Evolutionary conservation across 2,113 vertebrate genomes (phyloP).

Genomic region (Oenanthe oenanthe): DNA sequence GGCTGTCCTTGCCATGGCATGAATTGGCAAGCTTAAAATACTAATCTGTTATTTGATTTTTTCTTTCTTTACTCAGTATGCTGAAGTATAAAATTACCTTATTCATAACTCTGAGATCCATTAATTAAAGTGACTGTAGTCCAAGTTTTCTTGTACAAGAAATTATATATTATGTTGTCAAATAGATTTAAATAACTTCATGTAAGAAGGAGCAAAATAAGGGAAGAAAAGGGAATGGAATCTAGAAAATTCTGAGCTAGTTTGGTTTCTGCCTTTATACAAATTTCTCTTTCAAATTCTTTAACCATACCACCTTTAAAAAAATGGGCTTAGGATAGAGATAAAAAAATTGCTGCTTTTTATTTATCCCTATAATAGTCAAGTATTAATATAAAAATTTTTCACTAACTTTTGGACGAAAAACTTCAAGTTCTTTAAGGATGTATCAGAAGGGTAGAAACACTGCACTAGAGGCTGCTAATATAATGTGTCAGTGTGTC

Average conservation of each 20-base stretch:
- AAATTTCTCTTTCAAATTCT: background rate
- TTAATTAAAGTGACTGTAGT: background rate
- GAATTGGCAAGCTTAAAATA: background rate
- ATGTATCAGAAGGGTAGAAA: background rate
- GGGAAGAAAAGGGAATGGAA: background rate
- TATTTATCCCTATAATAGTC: background rate
- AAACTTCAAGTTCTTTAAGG: background rate
- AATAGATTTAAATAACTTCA: background rate
- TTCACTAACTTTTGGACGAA: background rate
- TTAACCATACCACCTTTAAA: background rate
- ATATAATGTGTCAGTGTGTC: background rate
- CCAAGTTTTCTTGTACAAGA: background rate
- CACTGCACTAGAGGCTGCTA: background rate
- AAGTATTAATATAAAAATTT: background rate
- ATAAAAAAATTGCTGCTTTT: fast-evolving
- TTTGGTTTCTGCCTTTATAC: background rate
- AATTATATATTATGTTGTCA: background rate
- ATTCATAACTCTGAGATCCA: background rate
- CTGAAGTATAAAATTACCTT: background rate
- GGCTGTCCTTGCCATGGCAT: background rate
- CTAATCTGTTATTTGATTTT: fast-evolving
- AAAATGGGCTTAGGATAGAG: background rate
- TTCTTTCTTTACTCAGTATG: background rate
- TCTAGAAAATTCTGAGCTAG: background rate
- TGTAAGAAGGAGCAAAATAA: background rate